Conservation (phyloP, 2,797 vertebrate species). For the Molossus alvarezi region DNA sequence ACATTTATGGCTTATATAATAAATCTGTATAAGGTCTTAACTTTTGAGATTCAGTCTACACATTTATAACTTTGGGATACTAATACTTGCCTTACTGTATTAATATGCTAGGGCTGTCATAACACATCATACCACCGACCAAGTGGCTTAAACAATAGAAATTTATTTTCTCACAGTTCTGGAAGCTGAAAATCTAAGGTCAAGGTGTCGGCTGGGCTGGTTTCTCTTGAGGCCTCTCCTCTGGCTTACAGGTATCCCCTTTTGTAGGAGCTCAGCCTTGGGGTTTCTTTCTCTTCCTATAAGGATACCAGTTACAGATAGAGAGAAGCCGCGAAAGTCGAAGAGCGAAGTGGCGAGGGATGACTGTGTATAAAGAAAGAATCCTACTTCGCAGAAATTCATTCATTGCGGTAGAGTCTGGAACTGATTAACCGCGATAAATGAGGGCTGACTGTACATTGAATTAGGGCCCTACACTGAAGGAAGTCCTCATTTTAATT, state of each 20-base stretch:
- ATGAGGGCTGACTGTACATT: too few relatives aligned
- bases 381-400: too few relatives aligned
- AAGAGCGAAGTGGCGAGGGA: too few relatives aligned
- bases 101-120: background rate
- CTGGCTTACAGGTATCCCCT: background rate
- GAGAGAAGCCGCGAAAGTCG: too few relatives aligned
- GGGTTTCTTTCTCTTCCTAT: background rate
- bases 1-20: background rate
- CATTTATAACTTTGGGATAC: background rate
- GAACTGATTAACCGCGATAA: too few relatives aligned
- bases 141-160: slow-evolving; percentile 2
- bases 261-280: background rate
- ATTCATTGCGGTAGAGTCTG: too few relatives aligned
- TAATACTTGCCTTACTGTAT: background rate
- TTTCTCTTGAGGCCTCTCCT: background rate
- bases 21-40: background rate
- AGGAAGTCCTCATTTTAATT: background rate
- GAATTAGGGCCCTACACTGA: background rate
- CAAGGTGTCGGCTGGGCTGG: background rate
- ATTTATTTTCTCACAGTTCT: background rate
- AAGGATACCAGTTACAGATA: background rate
- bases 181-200: background rate
- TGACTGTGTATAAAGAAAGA: too few relatives aligned
- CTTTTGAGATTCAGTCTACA: background rate
- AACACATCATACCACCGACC: background rate